Evolutionary conservation across 2,797 vertebrate species (phyloP).

Genomic region (Synanceia verrucosa): DNA sequence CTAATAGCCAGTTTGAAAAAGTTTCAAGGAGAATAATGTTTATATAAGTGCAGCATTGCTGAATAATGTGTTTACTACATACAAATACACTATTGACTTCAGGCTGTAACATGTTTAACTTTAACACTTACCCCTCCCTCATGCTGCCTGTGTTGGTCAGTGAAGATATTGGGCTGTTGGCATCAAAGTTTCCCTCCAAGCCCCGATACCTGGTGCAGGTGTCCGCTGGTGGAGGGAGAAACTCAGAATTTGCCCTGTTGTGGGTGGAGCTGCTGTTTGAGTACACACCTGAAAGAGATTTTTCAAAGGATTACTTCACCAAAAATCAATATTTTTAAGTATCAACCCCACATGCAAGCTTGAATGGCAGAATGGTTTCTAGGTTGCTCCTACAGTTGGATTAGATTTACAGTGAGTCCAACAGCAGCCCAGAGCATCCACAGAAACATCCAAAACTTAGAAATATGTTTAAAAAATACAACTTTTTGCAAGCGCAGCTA

Average conservation of each 20-base stretch:
- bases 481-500: not conserved
- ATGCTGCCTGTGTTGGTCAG: constrained; percentile 72
- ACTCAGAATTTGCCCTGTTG: constrained; percentile 74
- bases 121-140: constrained; percentile 84
- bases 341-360: not conserved
- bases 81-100: not conserved
- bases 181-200: constrained; percentile 76
- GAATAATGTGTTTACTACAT: not conserved
- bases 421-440: not conserved
- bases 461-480: not conserved
- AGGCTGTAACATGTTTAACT: not conserved
- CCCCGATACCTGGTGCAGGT: constrained; percentile 79
- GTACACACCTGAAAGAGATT: constrained; percentile 82
- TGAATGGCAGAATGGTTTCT: not conserved
- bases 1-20: not conserved
- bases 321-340: not conserved
- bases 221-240: constrained; percentile 79
- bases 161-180: constrained; percentile 77
- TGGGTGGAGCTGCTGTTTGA: constrained; percentile 74
- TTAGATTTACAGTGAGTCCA: not conserved
- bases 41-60: not conserved
- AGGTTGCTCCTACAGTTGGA: not conserved
- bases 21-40: not conserved
- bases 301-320: not conserved
- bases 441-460: not conserved